Percentiles rank a stretch among this genome's conserved stretches.
Conservation (phyloP, 2,797 vertebrate species). For the Zenarchopterus dispar region DNA sequence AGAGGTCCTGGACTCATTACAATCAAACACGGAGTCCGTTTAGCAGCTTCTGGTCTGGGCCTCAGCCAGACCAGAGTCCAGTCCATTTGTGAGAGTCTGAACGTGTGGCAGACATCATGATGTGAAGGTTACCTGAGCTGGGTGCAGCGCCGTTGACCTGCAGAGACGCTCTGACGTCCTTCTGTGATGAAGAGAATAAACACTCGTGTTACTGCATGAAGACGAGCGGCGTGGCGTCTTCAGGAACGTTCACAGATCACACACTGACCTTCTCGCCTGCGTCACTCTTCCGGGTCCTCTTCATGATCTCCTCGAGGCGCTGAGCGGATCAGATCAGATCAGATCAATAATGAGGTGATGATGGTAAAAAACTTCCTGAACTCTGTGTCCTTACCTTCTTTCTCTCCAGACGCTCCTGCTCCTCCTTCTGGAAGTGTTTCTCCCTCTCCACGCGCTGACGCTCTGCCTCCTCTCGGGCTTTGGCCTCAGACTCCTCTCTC, state of each 20-base stretch:
- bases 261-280: conserved; percentile 85
- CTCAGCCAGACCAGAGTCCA: too few relatives aligned
- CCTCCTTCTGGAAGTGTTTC: conserved; percentile 96
- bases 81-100: too few relatives aligned
- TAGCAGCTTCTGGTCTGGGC: too few relatives aligned
- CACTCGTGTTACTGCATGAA: conserved; percentile 13
- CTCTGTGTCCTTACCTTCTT: conserved; percentile 83
- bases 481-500: conserved; percentile 91
- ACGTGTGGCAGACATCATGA: neutral
- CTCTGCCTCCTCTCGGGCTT: conserved; percentile 89
- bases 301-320: conserved; percentile 99
- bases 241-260: neutral
- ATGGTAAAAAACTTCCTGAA: conserved; percentile 1
- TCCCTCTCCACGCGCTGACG: conserved; percentile 91
- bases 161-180: conserved; percentile 70
- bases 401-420: conserved; percentile 92
- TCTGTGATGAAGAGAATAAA: conserved; percentile 64
- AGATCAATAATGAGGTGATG: neutral
- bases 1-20: too few relatives aligned
- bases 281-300: conserved; percentile 93
- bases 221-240: neutral
- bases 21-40: too few relatives aligned
- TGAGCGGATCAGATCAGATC: conserved; percentile 60
- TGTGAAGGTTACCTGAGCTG: conserved; percentile 44
- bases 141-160: conserved; percentile 73